phyloP scores from a whole-genome alignment of 2,888 invertebrate genomes.

The Ptychoptera contaminata region DNA sequence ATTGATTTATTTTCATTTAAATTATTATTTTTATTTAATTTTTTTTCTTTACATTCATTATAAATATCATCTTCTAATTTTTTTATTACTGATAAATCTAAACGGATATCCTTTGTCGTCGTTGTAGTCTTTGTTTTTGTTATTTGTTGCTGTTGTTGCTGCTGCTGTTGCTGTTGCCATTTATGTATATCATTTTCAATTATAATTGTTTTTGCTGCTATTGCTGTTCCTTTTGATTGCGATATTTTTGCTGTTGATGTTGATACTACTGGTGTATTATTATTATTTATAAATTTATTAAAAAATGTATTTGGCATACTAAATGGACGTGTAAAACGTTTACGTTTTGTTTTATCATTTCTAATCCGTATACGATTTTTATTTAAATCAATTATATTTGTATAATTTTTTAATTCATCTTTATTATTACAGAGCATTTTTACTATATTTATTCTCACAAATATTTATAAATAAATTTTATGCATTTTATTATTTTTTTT shows the following conservation, averaged over 20 bases:
- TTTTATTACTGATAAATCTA: conserved; percentile 10
- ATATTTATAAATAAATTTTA: too few species aligned
- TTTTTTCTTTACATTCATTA: conserved; percentile 6
- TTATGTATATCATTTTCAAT: background rate
- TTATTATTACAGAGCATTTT: too few species aligned
- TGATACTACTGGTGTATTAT: too few species aligned
- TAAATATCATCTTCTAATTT: conserved; percentile 13
- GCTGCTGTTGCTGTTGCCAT: background rate
- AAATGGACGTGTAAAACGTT: conserved; percentile 6
- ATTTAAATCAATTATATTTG: too few species aligned
- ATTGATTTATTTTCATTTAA: background rate
- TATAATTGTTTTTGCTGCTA: too few species aligned
- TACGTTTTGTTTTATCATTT: too few species aligned
- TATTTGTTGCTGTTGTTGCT: background rate
- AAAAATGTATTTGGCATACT: conserved; percentile 11
- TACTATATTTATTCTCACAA: too few species aligned
- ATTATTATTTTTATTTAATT: background rate
- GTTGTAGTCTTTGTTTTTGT: background rate
- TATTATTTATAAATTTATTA: conserved; percentile 4
- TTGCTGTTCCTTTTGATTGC: background rate
- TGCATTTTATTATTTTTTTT: too few species aligned
- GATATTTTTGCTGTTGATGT: background rate
- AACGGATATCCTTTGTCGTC: conserved; percentile 1
- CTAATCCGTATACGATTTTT: too few species aligned
- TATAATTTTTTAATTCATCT: too few species aligned